Conservation (phyloP, 2,888 invertebrate genomes). For the Eupithecia tripunctaria region DNA sequence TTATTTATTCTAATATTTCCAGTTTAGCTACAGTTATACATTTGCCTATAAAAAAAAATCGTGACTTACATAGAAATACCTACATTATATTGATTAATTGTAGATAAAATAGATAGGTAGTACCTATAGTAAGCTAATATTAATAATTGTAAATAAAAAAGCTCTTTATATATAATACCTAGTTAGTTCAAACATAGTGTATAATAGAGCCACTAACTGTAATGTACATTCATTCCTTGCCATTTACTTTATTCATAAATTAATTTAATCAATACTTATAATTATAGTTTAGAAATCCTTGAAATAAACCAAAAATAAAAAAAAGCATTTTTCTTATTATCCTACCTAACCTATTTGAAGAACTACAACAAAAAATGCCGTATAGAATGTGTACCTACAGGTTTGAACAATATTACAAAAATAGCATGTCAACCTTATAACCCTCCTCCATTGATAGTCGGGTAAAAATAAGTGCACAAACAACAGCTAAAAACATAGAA, state of each 20-base stretch:
- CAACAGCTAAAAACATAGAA: no score
- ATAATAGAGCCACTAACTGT: not conserved
- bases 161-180: not conserved
- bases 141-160: constrained; percentile 1
- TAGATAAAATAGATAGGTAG: not conserved
- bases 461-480: no score
- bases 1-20: not conserved
- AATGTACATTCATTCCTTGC: constrained; percentile 9
- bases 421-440: no score
- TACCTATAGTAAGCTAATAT: not conserved
- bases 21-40: not conserved
- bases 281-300: constrained; percentile 29
- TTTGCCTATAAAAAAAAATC: not conserved
- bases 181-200: constrained; percentile 1
- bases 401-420: no score
- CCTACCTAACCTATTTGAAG: no score
- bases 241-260: constrained; percentile 14
- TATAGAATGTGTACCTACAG: no score
- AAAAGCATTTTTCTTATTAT: constrained; percentile 14
- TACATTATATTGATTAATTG: not conserved
- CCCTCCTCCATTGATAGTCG: no score
- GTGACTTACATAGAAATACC: not conserved
- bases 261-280: constrained; percentile 13
- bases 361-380: no score
- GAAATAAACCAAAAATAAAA: constrained; percentile 43